Conservation (phyloP, 2,113 vertebrate genomes). For the Caranx melampygus region DNA sequence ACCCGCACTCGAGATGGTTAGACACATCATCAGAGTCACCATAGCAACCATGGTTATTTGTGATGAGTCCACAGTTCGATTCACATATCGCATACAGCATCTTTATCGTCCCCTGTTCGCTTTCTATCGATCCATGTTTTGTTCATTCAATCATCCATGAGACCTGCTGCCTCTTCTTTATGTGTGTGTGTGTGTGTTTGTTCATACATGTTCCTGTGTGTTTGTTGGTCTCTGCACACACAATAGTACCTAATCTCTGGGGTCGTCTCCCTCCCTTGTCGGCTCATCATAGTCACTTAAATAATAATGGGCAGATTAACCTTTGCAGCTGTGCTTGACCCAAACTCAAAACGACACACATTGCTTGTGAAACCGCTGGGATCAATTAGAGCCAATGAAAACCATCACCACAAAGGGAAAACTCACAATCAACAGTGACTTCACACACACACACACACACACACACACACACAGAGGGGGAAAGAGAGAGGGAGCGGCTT, state of each 20-base stretch:
- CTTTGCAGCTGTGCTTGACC: constrained; percentile 30
- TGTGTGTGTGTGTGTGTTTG: background rate
- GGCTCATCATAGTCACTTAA: constrained; percentile 44
- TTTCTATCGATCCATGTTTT: constrained; percentile 46
- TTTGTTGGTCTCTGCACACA: background rate
- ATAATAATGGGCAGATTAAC: constrained; percentile 51
- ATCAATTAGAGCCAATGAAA: constrained; percentile 17
- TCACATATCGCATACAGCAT: constrained; percentile 2
- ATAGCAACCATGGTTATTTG: constrained; percentile 53
- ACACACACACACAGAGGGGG: too few species aligned
- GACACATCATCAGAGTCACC: constrained; percentile 47
- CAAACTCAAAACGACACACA: background rate
- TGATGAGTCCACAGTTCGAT: constrained; percentile 42
- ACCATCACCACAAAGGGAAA: too few species aligned
- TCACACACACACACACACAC: too few species aligned
- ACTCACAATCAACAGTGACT: background rate
- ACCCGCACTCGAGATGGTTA: constrained; percentile 21
- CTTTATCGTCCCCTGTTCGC: constrained; percentile 25
- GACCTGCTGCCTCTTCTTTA: background rate
- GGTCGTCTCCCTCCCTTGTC: constrained; percentile 22
- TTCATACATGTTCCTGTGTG: background rate
- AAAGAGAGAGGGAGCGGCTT: background rate
- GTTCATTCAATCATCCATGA: constrained; percentile 8
- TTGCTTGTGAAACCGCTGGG: background rate
- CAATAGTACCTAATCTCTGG: constrained; percentile 1